Conservation (phyloP, 1,140 invertebrate species). For the Triops longicaudatus region DNA sequence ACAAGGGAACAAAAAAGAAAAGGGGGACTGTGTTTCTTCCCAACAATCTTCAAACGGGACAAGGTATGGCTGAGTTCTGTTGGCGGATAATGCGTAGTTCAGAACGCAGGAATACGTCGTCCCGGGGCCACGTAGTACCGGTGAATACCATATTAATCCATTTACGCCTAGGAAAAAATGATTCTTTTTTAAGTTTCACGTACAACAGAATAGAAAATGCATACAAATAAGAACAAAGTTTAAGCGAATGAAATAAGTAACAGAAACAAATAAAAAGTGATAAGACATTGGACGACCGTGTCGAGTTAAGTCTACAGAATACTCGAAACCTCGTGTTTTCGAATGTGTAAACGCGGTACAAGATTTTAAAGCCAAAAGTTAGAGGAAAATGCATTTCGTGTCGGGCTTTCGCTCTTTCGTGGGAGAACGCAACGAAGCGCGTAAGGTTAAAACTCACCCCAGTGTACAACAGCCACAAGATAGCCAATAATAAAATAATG, state of each 20-base stretch:
- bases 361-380: background rate
- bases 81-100: background rate
- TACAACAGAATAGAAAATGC: background rate
- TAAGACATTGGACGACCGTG: too few species aligned
- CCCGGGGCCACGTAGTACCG: background rate
- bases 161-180: background rate
- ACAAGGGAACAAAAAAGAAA: background rate
- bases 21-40: background rate
- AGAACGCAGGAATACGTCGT: background rate
- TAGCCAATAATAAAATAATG: conserved; percentile 35
- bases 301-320: background rate
- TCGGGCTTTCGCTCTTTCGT: too few species aligned
- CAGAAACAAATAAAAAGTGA: too few species aligned
- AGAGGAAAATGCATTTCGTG: background rate
- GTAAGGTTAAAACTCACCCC: conserved; percentile 31
- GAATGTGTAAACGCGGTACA: background rate
- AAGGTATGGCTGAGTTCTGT: background rate
- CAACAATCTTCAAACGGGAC: background rate
- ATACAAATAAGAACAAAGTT: background rate
- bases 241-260: background rate
- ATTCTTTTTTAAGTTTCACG: background rate
- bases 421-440: background rate
- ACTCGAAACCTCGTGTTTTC: background rate
- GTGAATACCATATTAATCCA: background rate
- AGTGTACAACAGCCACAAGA: conserved; percentile 36